Percentiles rank a stretch among this genome's conserved stretches.
Evolutionary conservation across 2,113 vertebrate species (phyloP).

Genomic region (Talpa occidentalis): DNA sequence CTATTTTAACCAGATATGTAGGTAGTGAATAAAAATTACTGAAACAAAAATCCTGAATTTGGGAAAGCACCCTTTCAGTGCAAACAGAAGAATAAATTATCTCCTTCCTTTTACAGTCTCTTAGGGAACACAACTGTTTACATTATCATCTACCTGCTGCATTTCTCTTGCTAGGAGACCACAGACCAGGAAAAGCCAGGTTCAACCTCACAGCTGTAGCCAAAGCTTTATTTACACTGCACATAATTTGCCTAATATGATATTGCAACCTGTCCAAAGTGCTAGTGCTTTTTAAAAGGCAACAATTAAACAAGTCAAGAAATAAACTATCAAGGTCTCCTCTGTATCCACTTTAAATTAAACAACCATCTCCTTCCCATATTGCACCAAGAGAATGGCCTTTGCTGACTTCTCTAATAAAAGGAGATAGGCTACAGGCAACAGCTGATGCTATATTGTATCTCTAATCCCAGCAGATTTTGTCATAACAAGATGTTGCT

Average conservation of each 20-base stretch:
- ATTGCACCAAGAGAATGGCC: neutral
- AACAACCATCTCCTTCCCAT: neutral
- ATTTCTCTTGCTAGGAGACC: conserved; percentile 43
- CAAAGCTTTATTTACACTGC: conserved; percentile 44
- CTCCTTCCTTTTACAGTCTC: conserved; percentile 31
- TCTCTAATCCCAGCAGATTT: neutral
- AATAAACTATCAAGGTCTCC: neutral
- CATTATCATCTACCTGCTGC: neutral
- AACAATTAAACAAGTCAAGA: conserved; percentile 32
- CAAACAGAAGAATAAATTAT: neutral
- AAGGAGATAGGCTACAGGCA: neutral
- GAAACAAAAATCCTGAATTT: conserved; percentile 12
- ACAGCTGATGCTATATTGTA: neutral
- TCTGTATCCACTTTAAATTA: neutral
- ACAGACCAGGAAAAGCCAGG: conserved; percentile 20
- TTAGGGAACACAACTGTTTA: neutral
- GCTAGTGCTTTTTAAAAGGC: neutral
- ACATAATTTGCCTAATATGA: neutral
- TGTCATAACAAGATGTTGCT: neutral
- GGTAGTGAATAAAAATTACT: neutral
- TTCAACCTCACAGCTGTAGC: neutral
- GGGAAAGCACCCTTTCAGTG: neutral
- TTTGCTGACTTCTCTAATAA: neutral
- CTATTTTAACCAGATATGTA: neutral
- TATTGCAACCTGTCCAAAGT: neutral